Percentiles rank a stretch among this genome's conserved stretches.
Conservation (phyloP, 2,113 vertebrate genomes). For the Pardalotus punctatus region DNA sequence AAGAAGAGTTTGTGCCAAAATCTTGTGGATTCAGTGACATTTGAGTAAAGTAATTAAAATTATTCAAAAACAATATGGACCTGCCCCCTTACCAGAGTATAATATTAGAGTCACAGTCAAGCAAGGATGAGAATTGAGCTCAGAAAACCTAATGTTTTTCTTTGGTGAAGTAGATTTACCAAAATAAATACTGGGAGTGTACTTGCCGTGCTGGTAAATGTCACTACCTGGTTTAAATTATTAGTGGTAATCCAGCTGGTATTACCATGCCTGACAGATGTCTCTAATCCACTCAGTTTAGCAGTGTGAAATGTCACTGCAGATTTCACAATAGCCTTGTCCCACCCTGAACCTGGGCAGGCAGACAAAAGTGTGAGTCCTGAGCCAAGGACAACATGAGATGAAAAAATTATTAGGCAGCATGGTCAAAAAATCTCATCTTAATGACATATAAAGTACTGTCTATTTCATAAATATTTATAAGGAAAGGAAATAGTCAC, state of each 20-base stretch:
- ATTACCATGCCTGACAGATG: not conserved
- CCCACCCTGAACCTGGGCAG: not conserved
- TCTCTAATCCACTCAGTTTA: not conserved
- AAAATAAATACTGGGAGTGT: not conserved
- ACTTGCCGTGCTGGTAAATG: not conserved
- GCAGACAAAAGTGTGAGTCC: not conserved
- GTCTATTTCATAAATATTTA: not conserved
- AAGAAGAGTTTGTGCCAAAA: not conserved
- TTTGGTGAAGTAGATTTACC: not conserved
- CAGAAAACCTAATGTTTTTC: not conserved
- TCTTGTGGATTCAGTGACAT: not conserved
- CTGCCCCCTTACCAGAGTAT: not conserved
- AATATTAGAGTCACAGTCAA: not conserved
- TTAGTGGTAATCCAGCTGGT: not conserved
- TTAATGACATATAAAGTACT: not conserved
- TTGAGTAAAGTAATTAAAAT: not conserved
- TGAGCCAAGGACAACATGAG: not conserved
- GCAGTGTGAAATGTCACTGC: not conserved
- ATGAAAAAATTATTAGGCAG: not conserved
- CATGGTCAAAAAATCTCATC: not conserved
- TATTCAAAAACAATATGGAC: not conserved
- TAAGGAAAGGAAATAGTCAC: not conserved
- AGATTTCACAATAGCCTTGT: not conserved
- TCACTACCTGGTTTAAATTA: slow-evolving; percentile 4
- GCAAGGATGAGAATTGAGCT: not conserved